These are phyloP conservation scores for Erebia aethiops DNA, from an alignment of 2,888 invertebrate species.

Conservation along the genomic window DNA sequence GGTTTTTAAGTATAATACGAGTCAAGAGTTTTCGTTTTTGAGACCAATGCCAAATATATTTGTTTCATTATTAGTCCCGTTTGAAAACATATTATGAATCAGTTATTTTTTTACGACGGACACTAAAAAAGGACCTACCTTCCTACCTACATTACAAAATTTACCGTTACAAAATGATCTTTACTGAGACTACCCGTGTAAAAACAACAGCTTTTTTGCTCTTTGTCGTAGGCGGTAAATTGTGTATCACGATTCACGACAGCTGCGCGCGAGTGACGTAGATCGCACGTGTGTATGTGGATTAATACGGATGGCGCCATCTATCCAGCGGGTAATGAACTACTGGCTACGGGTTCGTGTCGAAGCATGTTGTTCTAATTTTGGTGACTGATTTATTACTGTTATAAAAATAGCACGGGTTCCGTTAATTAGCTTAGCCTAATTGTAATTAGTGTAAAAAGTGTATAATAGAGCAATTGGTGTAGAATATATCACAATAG, in stretches of 20 bases:
- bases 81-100: background rate
- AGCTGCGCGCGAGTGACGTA: constrained; percentile 55
- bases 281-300: constrained; percentile 52
- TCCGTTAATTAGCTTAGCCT: background rate
- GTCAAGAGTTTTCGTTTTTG: background rate
- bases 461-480: too few species aligned
- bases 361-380: constrained; percentile 22
- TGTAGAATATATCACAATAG: too few species aligned
- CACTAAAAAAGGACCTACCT: background rate
- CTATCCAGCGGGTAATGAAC: constrained; percentile 51
- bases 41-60: background rate
- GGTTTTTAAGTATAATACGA: too few species aligned
- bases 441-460: background rate
- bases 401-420: background rate
- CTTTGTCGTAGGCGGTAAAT: constrained; percentile 50
- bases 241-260: constrained; percentile 55
- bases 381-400: background rate
- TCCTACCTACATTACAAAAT: constrained; percentile 26
- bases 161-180: constrained; percentile 31
- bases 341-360: constrained; percentile 21
- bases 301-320: constrained; percentile 69
- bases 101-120: background rate
- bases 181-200: constrained; percentile 1
- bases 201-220: constrained; percentile 17
- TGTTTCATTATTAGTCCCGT: background rate